Conservation (phyloP, 2,888 invertebrate genomes). For the Eurois occulta region DNA sequence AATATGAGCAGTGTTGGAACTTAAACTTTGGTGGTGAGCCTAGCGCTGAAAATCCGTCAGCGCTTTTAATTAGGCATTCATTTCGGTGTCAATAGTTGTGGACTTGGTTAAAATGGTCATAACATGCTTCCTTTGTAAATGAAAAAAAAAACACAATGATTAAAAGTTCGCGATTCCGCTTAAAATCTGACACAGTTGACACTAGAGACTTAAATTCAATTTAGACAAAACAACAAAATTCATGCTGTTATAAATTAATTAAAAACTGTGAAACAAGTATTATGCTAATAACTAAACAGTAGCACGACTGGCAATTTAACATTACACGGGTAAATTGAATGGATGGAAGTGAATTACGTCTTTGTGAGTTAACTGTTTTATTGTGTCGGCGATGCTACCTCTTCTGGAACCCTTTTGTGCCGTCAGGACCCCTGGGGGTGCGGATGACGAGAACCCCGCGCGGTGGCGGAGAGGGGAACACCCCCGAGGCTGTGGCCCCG, state of each 20-base stretch:
- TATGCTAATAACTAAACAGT: conserved; percentile 65
- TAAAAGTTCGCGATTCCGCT: conserved; percentile 13
- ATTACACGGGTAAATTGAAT: conserved; percentile 66
- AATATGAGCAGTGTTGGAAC: not conserved
- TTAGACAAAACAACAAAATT: conserved; percentile 28
- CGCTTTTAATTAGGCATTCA: not conserved
- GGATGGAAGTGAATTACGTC: conserved; percentile 77
- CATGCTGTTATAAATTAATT: conserved; percentile 44
- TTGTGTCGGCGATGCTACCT: conserved; percentile 82
- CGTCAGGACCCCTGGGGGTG: conserved; percentile 95
- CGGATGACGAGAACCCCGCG: conserved; percentile 91
- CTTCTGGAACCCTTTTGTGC: conserved; percentile 90
- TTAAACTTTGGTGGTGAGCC: not conserved
- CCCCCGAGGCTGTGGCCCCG: conserved; percentile 79
- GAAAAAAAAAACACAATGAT: conserved; percentile 1
- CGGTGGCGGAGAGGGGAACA: conserved; percentile 86
- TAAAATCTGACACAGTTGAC: conserved; percentile 33
- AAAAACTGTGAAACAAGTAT: conserved; percentile 69
- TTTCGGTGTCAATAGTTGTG: not conserved
- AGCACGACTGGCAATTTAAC: conserved; percentile 63
- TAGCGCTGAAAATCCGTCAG: not conserved
- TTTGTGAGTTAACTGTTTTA: conserved; percentile 64
- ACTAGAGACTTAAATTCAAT: conserved; percentile 28
- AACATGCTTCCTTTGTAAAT: conserved; percentile 8
- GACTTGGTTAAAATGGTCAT: not conserved